phyloP scores from a whole-genome alignment of 2,113 vertebrate species.

The Stomatorhinus ivindoensis region DNA sequence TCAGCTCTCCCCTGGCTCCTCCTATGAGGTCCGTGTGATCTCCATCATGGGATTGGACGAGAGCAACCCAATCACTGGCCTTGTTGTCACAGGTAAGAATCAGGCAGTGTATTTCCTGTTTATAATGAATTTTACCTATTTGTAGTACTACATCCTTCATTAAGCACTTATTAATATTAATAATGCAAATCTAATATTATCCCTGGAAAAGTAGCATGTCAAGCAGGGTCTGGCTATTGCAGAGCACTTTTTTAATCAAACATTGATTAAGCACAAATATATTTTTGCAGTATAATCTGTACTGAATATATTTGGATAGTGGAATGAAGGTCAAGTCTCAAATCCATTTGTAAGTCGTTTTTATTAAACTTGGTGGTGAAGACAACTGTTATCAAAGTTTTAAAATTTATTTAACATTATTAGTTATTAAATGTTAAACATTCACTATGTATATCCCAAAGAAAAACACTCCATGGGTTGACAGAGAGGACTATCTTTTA shows the following conservation, averaged over 20 bases:
- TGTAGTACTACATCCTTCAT: not conserved
- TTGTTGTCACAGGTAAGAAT: conserved; percentile 67
- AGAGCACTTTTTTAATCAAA: not conserved
- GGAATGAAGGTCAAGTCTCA: not conserved
- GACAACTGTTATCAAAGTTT: not conserved
- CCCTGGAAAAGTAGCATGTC: not conserved
- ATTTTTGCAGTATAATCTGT: not conserved
- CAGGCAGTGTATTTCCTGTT: not conserved
- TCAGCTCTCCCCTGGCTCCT: conserved; percentile 60
- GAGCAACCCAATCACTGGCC: conserved; percentile 65
- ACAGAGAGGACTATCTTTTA: not conserved
- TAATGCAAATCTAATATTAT: not conserved
- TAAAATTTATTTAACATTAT: not conserved
- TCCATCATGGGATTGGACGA: conserved; percentile 60
- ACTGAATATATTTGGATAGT: not conserved
- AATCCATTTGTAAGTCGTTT: not conserved
- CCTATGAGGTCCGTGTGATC: conserved; percentile 68
- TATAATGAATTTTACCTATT: not conserved
- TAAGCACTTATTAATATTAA: not conserved
- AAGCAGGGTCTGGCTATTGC: not conserved
- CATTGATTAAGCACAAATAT: not conserved
- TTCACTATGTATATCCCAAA: not conserved
- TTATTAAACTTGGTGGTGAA: not conserved
- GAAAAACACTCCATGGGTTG: not conserved
- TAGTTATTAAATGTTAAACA: not conserved